Evolutionary conservation across 2,797 vertebrate genomes (phyloP), one percentile per base, ranked within the genome.

Genomic region (Fistularia commersonii): DNA sequence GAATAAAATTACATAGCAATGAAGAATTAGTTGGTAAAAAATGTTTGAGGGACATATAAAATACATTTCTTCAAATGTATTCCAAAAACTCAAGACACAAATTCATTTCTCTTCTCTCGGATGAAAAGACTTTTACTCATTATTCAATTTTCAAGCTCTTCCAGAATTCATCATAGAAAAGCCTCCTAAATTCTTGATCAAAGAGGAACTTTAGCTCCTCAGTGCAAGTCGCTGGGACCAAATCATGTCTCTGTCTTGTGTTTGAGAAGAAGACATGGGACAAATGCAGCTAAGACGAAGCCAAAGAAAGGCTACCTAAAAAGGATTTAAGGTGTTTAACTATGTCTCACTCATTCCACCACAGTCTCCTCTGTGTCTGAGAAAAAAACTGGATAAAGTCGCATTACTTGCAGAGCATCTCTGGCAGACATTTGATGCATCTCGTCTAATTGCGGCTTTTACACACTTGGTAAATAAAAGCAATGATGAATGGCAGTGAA

Each of bases 101-200:
- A 13, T 23, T 14, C n/a, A 43, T 31, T 8, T 42, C 51, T 48
- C 35, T 60, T 41, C 23, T 15, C 8, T n/a, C 15, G 62, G 40
- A 33, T 72, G 4, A 23, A 23, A 23, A 23, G 23, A 23, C 2
- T 70, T 49, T 52, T 31, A 55, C 61, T 49, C 71, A 51, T 70
- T 66, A 65, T 57, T 57, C 50, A 57, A 63, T 48, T 35, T 68
- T 45, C 57, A 60, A 62, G 74, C 68, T 74, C 64, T 69, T 81
- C 77, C 64, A 69, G 66, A 73, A 67, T 72, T 80, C 80, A 81
- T 82, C 83, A 75, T 76, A 78, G 60, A 69, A 83, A 87, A 88
- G 79, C 84, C 77, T 64, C 56, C 74, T 87, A 89, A 89, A 89
- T 82, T 89, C 88, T 76, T 86, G 66, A 58, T 86, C 87, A 89